Percentiles rank a stretch among this genome's conserved stretches.
Evolutionary conservation across 2,888 invertebrate genomes (phyloP).

Genomic region (Ichneumoninae sp.): DNA sequence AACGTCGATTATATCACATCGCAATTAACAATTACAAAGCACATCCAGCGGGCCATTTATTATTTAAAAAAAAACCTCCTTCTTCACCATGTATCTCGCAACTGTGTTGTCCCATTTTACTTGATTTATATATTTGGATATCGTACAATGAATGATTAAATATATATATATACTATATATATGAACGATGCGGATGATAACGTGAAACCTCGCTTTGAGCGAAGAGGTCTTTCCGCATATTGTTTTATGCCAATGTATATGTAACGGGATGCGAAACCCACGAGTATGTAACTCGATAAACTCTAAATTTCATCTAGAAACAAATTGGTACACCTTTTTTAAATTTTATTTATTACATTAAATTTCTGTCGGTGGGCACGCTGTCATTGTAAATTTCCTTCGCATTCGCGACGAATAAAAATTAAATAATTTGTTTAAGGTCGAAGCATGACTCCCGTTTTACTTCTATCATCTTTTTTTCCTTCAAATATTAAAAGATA

Average conservation of each 20-base stretch:
- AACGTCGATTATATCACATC: slow-evolving; percentile 56
- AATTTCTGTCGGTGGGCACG: background rate
- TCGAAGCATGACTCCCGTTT: slow-evolving; percentile 12
- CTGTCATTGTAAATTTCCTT: slow-evolving; percentile 16
- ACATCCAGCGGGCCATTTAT: slow-evolving; percentile 62
- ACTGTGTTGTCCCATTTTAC: slow-evolving; percentile 18
- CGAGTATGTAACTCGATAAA: slow-evolving; percentile 35
- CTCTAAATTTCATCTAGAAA: slow-evolving; percentile 46
- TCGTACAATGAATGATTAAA: slow-evolving; percentile 16
- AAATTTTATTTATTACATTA: slow-evolving; percentile 22
- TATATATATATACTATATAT: slow-evolving; percentile 31
- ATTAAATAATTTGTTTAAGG: slow-evolving; percentile 8
- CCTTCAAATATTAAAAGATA: background rate
- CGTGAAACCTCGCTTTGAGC: slow-evolving; percentile 19
- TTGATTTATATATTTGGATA: slow-evolving; percentile 19
- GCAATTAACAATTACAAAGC: slow-evolving; percentile 64
- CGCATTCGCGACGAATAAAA: slow-evolving; percentile 14
- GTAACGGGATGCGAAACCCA: slow-evolving; percentile 38
- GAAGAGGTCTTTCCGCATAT: slow-evolving; percentile 6
- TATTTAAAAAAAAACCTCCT: slow-evolving; percentile 6
- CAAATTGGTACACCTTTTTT: slow-evolving; percentile 20
- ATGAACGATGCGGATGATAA: slow-evolving; percentile 32
- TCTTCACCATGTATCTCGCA: background rate
- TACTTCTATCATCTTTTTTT: slow-evolving; percentile 7
- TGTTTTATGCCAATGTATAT: slow-evolving; percentile 3